phyloP scores from a whole-genome alignment of 2,797 vertebrate species.

The Pachyuromys duprasi region DNA sequence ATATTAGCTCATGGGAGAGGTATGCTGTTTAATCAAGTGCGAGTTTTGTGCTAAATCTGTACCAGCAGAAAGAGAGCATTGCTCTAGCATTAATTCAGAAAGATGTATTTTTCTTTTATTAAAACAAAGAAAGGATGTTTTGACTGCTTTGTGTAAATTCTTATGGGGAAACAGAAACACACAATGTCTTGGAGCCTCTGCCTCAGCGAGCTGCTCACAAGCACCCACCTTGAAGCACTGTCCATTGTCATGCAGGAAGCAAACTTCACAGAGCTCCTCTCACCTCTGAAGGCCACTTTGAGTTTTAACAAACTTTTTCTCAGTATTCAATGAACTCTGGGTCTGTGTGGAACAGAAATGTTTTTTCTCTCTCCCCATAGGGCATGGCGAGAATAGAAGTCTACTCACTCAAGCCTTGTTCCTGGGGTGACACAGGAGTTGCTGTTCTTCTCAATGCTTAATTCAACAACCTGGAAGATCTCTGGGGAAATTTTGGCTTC shows the following conservation, averaged over 20 bases:
- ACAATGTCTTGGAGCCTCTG: constrained; percentile 96
- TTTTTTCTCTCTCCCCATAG: constrained; percentile 99
- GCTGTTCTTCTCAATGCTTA: constrained; percentile 95
- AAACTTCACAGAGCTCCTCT: constrained; percentile 93
- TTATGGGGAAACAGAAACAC: constrained; percentile 94
- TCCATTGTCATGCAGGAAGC: constrained; percentile 94
- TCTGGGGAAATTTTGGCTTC: constrained; percentile 96
- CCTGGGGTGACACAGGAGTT: constrained; percentile 88
- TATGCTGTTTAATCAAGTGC: constrained; percentile 99
- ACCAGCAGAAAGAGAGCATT: constrained; percentile 97
- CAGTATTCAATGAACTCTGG: constrained; percentile 95
- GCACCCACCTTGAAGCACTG: constrained; percentile 89
- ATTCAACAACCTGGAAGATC: constrained; percentile 97
- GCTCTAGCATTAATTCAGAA: constrained; percentile 99
- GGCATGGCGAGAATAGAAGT: constrained; percentile 97
- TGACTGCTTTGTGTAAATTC: constrained; percentile 91
- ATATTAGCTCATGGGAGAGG: constrained; percentile 97
- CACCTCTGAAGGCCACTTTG: constrained; percentile 91
- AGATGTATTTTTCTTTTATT: constrained; percentile 98
- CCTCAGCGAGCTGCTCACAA: constrained; percentile 92
- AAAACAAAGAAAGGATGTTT: constrained; percentile 90
- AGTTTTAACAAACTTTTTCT: constrained; percentile 92
- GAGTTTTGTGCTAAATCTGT: constrained; percentile 98
- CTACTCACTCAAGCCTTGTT: constrained; percentile 92
- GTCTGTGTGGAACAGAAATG: constrained; percentile 99